Percentiles rank a stretch among this genome's conserved stretches.
Evolutionary conservation across 2,888 invertebrate species (phyloP).

Genomic region (Coecobrya sp.): DNA sequence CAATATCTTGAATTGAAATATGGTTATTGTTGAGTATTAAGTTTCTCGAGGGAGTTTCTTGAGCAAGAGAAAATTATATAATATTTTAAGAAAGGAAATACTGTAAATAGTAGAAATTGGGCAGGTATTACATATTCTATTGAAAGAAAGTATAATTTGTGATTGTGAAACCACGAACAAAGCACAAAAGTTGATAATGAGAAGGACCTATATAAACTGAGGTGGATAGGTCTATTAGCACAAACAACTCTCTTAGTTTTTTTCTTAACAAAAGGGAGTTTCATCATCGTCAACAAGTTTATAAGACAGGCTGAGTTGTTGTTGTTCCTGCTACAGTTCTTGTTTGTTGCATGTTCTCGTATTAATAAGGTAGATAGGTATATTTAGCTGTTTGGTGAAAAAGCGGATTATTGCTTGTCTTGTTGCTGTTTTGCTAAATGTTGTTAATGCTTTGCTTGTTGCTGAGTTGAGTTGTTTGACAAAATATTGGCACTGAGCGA

Average conservation of each 20-base stretch:
- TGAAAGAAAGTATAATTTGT: no score
- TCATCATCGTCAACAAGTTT: background rate
- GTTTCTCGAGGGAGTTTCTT: background rate
- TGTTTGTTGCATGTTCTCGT: conserved; percentile 19
- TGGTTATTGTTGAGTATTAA: conserved; percentile 39
- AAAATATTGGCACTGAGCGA: conserved; percentile 71
- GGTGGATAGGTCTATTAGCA: conserved; percentile 31
- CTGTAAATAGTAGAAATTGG: background rate
- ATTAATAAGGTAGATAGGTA: conserved; percentile 8
- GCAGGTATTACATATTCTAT: background rate
- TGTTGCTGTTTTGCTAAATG: conserved; percentile 31
- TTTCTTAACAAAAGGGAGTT: conserved; percentile 2
- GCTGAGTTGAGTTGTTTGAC: conserved; percentile 56
- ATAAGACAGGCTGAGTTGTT: background rate
- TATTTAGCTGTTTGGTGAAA: conserved; percentile 1
- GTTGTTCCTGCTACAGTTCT: background rate
- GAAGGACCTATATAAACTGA: background rate
- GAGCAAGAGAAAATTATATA: background rate
- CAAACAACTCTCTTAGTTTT: background rate
- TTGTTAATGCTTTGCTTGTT: background rate
- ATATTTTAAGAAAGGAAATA: background rate
- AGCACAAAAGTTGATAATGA: conserved; percentile 22
- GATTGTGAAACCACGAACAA: no score
- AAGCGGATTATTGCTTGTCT: conserved; percentile 57
- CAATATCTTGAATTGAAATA: no score